phyloP scores from a whole-genome alignment of 2,113 vertebrate genomes.

The Oncorhynchus kisutch region DNA sequence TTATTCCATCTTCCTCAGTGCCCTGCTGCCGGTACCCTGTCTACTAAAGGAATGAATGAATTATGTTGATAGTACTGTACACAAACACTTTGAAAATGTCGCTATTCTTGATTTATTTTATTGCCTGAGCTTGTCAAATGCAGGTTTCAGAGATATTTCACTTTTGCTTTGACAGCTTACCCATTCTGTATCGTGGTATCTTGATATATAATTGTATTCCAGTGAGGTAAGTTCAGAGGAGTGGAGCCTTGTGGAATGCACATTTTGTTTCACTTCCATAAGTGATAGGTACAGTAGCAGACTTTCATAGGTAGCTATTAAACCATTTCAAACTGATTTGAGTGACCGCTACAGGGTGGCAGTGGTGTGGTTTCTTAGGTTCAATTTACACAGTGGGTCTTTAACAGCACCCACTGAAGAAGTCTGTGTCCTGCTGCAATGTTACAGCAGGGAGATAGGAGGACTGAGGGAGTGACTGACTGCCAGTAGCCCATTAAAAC shows the following conservation, averaged over 20 bases:
- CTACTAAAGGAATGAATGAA: conserved; percentile 35
- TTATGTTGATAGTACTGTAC: conserved; percentile 31
- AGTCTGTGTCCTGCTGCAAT: conserved; percentile 38
- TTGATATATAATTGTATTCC: background rate
- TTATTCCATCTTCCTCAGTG: conserved; percentile 36
- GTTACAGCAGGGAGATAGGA: conserved; percentile 35
- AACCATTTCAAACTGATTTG: too few relatives aligned
- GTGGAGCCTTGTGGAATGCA: background rate
- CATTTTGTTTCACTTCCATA: too few relatives aligned
- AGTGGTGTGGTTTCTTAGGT: conserved; percentile 43
- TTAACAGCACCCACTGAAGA: conserved; percentile 37
- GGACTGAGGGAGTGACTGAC: conserved; percentile 41
- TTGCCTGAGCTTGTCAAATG: background rate
- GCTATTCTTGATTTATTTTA: conserved; percentile 10
- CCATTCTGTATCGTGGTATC: too few relatives aligned
- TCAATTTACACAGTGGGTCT: conserved; percentile 57
- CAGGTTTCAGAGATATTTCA: background rate
- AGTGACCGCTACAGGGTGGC: background rate
- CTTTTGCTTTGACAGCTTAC: background rate
- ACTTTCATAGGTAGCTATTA: background rate
- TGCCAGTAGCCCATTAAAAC: conserved; percentile 55
- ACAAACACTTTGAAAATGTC: conserved; percentile 13
- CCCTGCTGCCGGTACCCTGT: background rate
- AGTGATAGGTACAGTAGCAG: background rate
- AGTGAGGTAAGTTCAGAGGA: background rate